These are phyloP conservation scores for Mesaphorura yosii DNA, from an alignment of 1,140 invertebrate species.

Conservation along the genomic window DNA sequence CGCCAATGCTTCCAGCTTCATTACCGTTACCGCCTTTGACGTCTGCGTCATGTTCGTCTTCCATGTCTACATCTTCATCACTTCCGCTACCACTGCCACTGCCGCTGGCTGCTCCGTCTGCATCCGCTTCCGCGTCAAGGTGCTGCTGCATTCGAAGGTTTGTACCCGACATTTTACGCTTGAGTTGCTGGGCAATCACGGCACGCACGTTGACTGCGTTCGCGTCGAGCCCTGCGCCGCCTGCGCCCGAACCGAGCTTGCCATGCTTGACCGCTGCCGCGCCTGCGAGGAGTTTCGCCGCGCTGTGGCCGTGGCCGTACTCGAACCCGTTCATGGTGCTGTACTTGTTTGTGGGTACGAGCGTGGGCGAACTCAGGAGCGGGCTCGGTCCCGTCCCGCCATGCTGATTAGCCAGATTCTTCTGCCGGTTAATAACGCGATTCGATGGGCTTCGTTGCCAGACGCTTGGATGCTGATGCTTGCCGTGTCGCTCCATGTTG, in stretches of 20 bases:
- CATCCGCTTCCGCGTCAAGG: no score
- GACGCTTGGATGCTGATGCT: constrained; percentile 79
- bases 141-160: no score
- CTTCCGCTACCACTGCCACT: no score
- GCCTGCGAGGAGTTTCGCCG: not conserved
- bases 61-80: constrained; percentile 15
- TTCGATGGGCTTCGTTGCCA: constrained; percentile 43
- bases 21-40: constrained; percentile 30
- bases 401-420: constrained; percentile 20
- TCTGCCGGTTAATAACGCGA: constrained; percentile 45
- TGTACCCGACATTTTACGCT: constrained; percentile 41
- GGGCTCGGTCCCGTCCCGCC: no score
- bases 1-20: constrained; percentile 9
- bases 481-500: constrained; percentile 87
- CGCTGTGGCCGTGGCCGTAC: no score
- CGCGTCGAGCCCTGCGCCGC: constrained; percentile 42
- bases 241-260: constrained; percentile 2
- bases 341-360: constrained; percentile 23
- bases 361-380: constrained; percentile 23
- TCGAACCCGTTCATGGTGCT: constrained; percentile 4
- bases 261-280: constrained; percentile 3
- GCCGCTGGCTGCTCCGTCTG: no score
- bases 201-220: constrained; percentile 51
- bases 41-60: constrained; percentile 31
- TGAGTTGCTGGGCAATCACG: constrained; percentile 63